phyloP scores from a whole-genome alignment of 1,140 invertebrate species.

The Bradysia coprophila region DNA sequence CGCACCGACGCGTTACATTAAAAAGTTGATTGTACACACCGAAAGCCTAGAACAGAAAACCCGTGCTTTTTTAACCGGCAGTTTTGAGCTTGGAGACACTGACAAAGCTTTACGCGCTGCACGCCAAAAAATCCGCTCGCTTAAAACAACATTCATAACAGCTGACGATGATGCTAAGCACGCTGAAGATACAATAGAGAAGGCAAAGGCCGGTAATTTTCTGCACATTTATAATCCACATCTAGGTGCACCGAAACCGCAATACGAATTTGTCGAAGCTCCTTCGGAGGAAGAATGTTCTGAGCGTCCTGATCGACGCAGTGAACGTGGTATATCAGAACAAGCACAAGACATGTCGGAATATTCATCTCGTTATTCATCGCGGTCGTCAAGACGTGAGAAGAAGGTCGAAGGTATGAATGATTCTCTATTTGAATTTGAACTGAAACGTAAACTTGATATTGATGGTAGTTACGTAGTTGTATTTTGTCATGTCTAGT shows the following conservation, averaged over 20 bases:
- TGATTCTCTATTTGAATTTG: too few species aligned
- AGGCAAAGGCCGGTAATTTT: slow-evolving; percentile 21
- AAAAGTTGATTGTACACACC: slow-evolving; percentile 18
- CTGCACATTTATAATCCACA: slow-evolving; percentile 21
- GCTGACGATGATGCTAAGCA: slow-evolving; percentile 21
- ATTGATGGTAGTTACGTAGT: too few species aligned
- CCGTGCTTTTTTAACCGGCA: slow-evolving; percentile 20
- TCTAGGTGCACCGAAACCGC: slow-evolving; percentile 14
- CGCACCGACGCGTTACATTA: slow-evolving; percentile 17
- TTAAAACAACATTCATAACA: slow-evolving; percentile 20
- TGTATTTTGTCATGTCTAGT: too few species aligned
- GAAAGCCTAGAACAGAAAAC: slow-evolving; percentile 21
- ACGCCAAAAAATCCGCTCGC: slow-evolving; percentile 20
- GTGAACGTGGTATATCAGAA: slow-evolving; percentile 14
- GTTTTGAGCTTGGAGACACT: slow-evolving; percentile 14
- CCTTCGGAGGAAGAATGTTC: slow-evolving; percentile 12
- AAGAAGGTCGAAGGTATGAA: slow-evolving; percentile 21
- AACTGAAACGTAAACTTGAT: too few species aligned
- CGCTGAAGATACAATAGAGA: slow-evolving; percentile 22
- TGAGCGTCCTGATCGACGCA: slow-evolving; percentile 18
- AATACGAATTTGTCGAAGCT: slow-evolving; percentile 21
- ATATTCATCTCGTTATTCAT: slow-evolving; percentile 16
- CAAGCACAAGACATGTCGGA: slow-evolving; percentile 22
- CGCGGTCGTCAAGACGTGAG: slow-evolving; percentile 8
- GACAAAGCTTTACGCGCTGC: slow-evolving; percentile 20